Base-by-base conservation (phyloP, 2,113 vertebrate species). In the Laticauda laticaudata region DNA sequence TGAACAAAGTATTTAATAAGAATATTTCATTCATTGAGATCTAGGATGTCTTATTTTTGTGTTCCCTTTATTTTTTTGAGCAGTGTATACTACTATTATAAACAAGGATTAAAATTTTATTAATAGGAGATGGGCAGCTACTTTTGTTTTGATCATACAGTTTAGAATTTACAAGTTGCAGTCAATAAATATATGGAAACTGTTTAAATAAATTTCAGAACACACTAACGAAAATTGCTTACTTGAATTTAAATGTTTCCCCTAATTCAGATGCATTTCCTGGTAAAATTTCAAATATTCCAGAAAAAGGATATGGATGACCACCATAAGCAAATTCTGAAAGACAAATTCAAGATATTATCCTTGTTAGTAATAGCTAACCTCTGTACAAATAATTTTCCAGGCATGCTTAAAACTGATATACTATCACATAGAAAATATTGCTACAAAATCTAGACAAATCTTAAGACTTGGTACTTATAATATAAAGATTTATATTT, bases 241-340 rank as follows among this genome's bases (percentile, higher is more conserved):
- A 99, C 99, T 99, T 99, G 98, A 99, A 99, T 97, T 99, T 99
- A 97, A 99, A 99, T 21, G 99, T 99, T 96, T 99, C 99, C 94
- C 99, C 99, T 87, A 99, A 98, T 96, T 99, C 99, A 55, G 98
- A 98, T 95, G 99, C 99, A 95, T 99, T 99, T 93, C 99, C 98
- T 91, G 99, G 99, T 92, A 99, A 98, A 95, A 99, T 99, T 98
- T 99, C 99, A 98, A 99, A 99, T 97, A 99, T 98, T 97, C 99
- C 99, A 98, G 99, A 99, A 98, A 99, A 99, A 48, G 99, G 98
- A 95, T 99, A 99, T 0, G 99, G 99, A 97, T 99, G 99, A 96
- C 99, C 99, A 96, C 99, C 99, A 95, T 99, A 99, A 93, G 99
- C 99, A 98, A 99, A 99, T 97, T 99, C 99, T 99, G 97, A 96